phyloP scores from a whole-genome alignment of 2,888 invertebrate species.

The Apodemia zela region DNA sequence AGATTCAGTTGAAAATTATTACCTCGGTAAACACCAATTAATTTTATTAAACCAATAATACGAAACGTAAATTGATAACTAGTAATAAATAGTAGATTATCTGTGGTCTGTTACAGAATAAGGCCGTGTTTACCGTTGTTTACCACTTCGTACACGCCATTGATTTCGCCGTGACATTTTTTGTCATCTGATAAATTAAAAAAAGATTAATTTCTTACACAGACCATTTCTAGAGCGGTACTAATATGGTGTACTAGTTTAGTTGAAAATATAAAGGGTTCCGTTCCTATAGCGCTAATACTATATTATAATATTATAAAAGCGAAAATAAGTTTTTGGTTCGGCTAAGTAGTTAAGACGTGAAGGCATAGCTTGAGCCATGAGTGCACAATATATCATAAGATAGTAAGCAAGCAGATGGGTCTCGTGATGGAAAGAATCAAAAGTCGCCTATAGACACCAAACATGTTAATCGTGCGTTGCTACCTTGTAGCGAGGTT shows the following conservation, averaged over 20 bases:
- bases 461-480: no score
- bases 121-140: constrained; percentile 18
- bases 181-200: constrained; percentile 15
- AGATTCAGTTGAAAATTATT: no score
- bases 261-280: not conserved
- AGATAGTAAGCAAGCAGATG: no score
- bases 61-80: not conserved
- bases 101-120: constrained; percentile 16
- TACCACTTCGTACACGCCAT: constrained; percentile 12
- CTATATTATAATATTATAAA: no score
- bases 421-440: no score
- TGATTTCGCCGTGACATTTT: constrained; percentile 20
- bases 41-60: not conserved
- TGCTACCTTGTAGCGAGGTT: no score
- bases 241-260: constrained; percentile 1
- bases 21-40: not conserved
- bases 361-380: no score
- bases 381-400: no score
- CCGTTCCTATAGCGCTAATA: not conserved
- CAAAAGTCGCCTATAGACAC: no score
- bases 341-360: no score
- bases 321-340: no score
- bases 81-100: not conserved
- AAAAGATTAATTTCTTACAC: constrained; percentile 10
- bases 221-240: constrained; percentile 5